phyloP scores from a whole-genome alignment of 2,797 vertebrate species.

The Crocodylus rhombifer region DNA sequence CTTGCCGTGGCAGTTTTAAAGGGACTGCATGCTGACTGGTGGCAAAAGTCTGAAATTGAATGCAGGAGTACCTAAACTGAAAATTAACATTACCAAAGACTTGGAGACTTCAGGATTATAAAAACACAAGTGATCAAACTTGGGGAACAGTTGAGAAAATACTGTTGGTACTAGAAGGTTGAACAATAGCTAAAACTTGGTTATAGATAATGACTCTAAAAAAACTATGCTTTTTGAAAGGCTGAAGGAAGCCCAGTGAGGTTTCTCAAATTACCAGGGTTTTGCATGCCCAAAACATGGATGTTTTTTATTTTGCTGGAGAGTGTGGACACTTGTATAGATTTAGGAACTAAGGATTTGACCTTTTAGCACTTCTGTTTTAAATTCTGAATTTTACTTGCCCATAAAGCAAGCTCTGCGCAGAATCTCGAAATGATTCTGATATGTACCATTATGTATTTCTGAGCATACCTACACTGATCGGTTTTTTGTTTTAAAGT shows the following conservation, averaged over 20 bases:
- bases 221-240: background rate
- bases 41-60: background rate
- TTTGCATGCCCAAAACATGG: background rate
- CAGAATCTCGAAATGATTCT: background rate
- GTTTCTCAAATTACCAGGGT: background rate
- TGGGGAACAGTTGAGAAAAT: background rate
- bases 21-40: background rate
- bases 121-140: background rate
- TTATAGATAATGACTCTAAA: background rate
- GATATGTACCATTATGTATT: background rate
- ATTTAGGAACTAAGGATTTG: background rate
- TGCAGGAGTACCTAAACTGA: background rate
- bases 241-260: background rate
- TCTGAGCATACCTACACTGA: background rate
- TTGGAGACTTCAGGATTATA: background rate
- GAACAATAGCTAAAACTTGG: background rate
- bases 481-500: conserved; percentile 28
- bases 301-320: background rate
- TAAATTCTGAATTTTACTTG: background rate
- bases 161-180: background rate
- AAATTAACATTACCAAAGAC: background rate
- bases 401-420: background rate
- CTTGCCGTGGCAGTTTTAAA: background rate
- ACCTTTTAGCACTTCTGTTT: background rate
- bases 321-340: background rate